Evolutionary conservation across 2,888 invertebrate genomes (phyloP), one percentile per base, ranked within the genome.

Genomic region (Sicus ferrugineus): DNA sequence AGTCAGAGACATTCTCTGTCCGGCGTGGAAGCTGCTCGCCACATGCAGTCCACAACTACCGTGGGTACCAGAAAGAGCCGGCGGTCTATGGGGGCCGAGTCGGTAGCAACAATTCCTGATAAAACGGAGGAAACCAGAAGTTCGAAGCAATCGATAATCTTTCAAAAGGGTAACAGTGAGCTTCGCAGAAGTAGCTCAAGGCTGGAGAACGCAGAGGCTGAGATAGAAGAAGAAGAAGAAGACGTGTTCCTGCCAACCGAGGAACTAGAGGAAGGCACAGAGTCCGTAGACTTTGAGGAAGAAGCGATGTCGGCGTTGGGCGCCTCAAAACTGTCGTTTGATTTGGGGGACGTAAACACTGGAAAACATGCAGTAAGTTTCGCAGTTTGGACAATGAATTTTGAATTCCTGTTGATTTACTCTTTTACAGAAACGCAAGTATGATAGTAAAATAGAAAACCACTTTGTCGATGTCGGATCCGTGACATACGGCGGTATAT

Each of bases 401-500:
- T 5, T 34, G 5, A 50, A 50, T 23, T 1, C 0, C 9, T n/a
- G 42, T 9, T n/a, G 4, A 42, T 42, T 42, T 42, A 42, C 42
- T 54, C 16, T 54, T 26, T 54, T 54, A 14, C 16, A 54, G 54
- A 3, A 46, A 46, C 28, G 0, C 23, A 28, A 54, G 23, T 52
- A 19, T 52, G 28, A 28, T 26, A 59, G 30, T 9, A 70, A 70
- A 11, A 19, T 72, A 5, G 81, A 83, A 68, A 81, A 77, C 50
- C 83, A 79, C 65, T 85, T 85, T 23, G 81, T 84, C 46, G 84
- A 84, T 71, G 83, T 84, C 28, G 85, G 85, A 4, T 78, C 80
- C 0, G 63, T 84, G 0, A 78, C 79, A 14, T 80, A 77, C 73
- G 85, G 85, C 14, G 80, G 81, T 0, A 80, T 85, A 73, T 93